phyloP scores from a whole-genome alignment of 92 coral and sea anemone genomes.

The Umimayanthus chanpuru region DNA sequence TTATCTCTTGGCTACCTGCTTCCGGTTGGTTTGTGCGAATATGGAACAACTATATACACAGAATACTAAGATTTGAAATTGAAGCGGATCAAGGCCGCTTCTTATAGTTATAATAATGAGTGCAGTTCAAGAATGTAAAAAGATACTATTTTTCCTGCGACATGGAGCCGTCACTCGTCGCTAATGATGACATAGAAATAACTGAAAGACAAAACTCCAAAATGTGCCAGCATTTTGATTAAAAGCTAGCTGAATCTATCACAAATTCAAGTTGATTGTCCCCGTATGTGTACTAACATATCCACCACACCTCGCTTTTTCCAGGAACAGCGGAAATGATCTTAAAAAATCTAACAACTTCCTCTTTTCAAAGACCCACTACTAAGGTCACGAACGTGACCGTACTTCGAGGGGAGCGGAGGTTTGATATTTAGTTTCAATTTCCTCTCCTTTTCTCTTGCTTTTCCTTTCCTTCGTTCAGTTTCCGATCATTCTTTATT shows the following conservation, averaged over 20 bases:
- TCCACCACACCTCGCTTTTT: not conserved
- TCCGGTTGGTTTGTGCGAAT: no score
- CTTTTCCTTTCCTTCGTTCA: not conserved
- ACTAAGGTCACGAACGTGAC: not conserved
- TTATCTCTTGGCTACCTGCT: no score
- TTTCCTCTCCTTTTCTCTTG: not conserved
- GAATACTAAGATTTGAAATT: no score
- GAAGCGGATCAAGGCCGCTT: no score
- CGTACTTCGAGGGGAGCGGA: not conserved
- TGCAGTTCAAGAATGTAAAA: no score
- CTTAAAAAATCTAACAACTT: not conserved
- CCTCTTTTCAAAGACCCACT: not conserved
- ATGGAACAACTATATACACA: no score
- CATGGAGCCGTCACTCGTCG: no score
- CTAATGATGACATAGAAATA: no score
- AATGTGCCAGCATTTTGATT: not conserved
- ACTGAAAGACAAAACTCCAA: no score
- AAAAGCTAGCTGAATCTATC: not conserved
- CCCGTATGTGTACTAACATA: not conserved
- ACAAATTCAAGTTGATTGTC: not conserved
- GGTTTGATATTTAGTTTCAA: not conserved
- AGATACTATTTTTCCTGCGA: no score
- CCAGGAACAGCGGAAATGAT: not conserved
- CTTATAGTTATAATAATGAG: no score
- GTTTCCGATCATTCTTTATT: no score